Conservation (phyloP, 2,113 vertebrate genomes). For the Polyodon spathula region DNA sequence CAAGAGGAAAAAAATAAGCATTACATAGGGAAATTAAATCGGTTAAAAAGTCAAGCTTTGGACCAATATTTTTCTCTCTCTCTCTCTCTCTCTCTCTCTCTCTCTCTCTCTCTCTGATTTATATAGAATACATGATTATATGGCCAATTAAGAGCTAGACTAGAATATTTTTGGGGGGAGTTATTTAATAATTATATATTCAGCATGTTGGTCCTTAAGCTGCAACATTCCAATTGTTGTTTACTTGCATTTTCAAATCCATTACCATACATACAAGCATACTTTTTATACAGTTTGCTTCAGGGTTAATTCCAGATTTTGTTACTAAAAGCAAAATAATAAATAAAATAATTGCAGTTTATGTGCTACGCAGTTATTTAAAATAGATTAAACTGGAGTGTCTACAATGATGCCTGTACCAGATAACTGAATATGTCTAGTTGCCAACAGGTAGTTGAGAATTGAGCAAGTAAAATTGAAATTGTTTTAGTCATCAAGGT, state of each 20-base stretch:
- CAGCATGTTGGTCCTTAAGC: no score
- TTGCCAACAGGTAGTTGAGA: background rate
- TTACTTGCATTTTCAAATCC: no score
- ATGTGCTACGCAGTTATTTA: background rate
- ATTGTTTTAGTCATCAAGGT: no score
- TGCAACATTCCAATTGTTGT: no score
- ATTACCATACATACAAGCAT: no score
- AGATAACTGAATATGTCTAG: background rate
- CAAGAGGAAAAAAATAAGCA: background rate
- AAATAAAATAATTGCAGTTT: no score
- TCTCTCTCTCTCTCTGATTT: no score
- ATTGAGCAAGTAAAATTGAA: background rate
- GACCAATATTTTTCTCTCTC: background rate
- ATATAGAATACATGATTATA: slow-evolving; percentile 37
- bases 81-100: no score
- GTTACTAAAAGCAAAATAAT: no score
- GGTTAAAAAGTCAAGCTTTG: background rate
- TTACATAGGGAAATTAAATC: background rate
- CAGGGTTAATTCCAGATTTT: no score
- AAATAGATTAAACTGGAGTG: background rate
- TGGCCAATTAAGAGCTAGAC: slow-evolving; percentile 36
- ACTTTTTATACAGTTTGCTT: no score
- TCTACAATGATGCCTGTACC: background rate
- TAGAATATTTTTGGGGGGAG: slow-evolving; percentile 19
- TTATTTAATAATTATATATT: no score